A percentile compares a stretch with the other conserved stretches of the same genome.
These are phyloP conservation scores for Bergia puertoricense DNA, from an alignment of 92 coral and sea anemone genomes.

Conservation along the genomic window DNA sequence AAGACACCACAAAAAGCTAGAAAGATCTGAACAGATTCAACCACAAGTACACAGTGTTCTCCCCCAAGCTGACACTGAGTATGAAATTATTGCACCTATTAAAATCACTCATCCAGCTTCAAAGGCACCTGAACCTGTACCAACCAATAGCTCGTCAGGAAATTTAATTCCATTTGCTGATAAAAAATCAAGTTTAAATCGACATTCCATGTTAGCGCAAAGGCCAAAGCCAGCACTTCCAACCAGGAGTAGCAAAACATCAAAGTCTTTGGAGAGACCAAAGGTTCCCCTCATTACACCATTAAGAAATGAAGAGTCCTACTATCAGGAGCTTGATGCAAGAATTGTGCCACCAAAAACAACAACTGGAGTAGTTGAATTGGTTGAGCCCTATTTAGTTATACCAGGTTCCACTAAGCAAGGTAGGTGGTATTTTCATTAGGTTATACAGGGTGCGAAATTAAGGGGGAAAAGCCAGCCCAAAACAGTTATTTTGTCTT, in stretches of 20 bases:
- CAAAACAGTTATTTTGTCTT: too few relatives aligned
- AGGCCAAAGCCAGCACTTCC: conserved; percentile 9
- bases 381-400: neutral
- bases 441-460: too few relatives aligned
- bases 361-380: neutral
- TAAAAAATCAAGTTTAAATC: neutral
- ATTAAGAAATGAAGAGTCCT: neutral
- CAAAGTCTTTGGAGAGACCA: conserved; percentile 34
- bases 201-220: conserved; percentile 17
- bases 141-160: neutral
- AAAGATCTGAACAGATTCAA: neutral
- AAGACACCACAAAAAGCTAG: conserved; percentile 21
- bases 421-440: neutral
- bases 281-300: neutral
- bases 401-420: neutral
- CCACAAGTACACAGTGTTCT: neutral
- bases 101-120: neutral
- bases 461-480: too few relatives aligned
- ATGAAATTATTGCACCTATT: neutral
- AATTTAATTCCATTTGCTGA: neutral
- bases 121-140: neutral
- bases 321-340: neutral
- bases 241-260: neutral
- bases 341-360: neutral
- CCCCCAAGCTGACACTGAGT: neutral